Percentiles rank a stretch among this genome's conserved stretches.
phyloP scores from a whole-genome alignment of 2,888 invertebrate genomes.

The Emmelina monodactyla region DNA sequence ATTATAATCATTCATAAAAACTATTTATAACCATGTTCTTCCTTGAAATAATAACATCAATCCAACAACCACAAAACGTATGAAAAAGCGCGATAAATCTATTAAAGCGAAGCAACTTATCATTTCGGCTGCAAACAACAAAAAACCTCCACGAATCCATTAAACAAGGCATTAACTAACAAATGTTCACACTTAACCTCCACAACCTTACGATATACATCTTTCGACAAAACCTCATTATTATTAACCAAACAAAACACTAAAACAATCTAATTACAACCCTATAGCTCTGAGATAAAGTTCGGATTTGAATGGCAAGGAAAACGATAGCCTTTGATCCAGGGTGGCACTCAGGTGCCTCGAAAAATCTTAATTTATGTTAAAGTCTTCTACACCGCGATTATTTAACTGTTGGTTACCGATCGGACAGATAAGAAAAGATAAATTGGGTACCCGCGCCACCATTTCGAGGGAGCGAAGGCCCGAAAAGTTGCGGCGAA shows the following conservation, averaged over 20 bases:
- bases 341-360: conserved; percentile 57
- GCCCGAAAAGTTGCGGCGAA: not conserved
- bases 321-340: conserved; percentile 31
- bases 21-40: too few relatives aligned
- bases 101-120: conserved; percentile 48
- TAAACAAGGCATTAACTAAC: conserved; percentile 61
- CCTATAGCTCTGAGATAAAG: conserved; percentile 17
- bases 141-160: conserved; percentile 52
- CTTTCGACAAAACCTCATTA: conserved; percentile 56
- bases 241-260: conserved; percentile 28
- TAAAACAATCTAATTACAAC: conserved; percentile 7
- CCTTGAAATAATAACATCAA: not conserved
- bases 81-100: too few relatives aligned
- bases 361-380: conserved; percentile 64
- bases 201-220: conserved; percentile 50
- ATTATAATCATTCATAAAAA: too few relatives aligned
- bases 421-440: conserved; percentile 25
- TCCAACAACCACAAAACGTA: too few relatives aligned
- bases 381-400: conserved; percentile 56
- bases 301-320: conserved; percentile 17
- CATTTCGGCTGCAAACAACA: conserved; percentile 42
- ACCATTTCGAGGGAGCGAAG: not conserved
- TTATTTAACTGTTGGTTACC: conserved; percentile 53
- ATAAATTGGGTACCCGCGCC: not conserved
- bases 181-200: conserved; percentile 66